Evolutionary conservation across 2,797 vertebrate genomes (phyloP), one percentile per base, ranked within the genome.

Genomic region (Lagorchestes hirsutus): DNA sequence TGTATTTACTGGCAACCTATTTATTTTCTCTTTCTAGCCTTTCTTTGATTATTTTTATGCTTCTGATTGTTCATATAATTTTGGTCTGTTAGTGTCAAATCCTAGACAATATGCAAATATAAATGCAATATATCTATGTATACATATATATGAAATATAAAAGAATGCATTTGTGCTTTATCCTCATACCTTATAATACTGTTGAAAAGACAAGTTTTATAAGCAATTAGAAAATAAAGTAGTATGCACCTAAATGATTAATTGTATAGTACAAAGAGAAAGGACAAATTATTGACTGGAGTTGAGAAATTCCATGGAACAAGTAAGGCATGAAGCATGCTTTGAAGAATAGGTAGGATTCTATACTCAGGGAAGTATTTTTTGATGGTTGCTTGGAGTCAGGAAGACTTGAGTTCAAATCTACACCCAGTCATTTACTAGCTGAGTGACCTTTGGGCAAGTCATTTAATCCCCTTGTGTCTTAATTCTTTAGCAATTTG

Each of bases 1-100:
- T 93, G 6, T 94, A 67, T 92, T 91, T 96, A 82, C 54, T 28
- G 54, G 82, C 54, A 93, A 96, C 59, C 67, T 90, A 24, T 96
- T 92, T 58, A 58, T 94, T 55, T 91, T 93, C 93, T 16, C 82
- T 67, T 27, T 93, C 91, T 56, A 34, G 67, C 46, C 54, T 34
- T 95, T 90, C 55, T 52, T 94, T 55, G 12, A 62, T 62, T 74
- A 74, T 40, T 74, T 18, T 40, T n/a, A n/a, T 67, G 14, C 34
- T 67, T n/a, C 31, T 74, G 16, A 22, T 74, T 74, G 16, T 74
- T 74, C 34, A 1, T 74, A 18, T 74, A 74, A 40, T 74, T 62
- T 59, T 59, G 58, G 9, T 31, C 9, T 67, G 62, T 62, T 22
- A 74, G n/a, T 40, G 34, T 40, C n/a, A 74, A 22, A 74, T 74